These are phyloP conservation scores for Pseudolycoriella hygida DNA, from an alignment of 2,888 invertebrate genomes.

Conservation along the genomic window DNA sequence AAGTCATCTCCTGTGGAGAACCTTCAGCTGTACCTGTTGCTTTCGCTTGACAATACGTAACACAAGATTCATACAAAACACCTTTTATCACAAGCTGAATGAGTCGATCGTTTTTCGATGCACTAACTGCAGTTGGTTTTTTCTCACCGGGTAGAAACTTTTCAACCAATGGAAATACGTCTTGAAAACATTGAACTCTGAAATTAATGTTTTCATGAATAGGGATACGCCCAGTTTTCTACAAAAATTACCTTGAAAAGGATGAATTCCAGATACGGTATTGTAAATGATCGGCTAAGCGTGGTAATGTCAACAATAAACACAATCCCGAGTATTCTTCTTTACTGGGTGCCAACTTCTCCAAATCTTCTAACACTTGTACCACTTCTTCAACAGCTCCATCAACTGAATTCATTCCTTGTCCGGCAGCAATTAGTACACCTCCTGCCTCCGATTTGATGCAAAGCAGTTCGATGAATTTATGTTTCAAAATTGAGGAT, in stretches of 20 bases:
- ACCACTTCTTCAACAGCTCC: slow-evolving; percentile 89
- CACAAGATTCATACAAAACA: slow-evolving; percentile 87
- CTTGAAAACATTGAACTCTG: slow-evolving; percentile 61
- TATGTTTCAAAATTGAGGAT: slow-evolving; percentile 76
- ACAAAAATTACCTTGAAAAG: slow-evolving; percentile 40
- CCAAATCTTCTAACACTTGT: slow-evolving; percentile 74
- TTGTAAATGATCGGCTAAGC: slow-evolving; percentile 78
- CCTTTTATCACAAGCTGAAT: slow-evolving; percentile 87
- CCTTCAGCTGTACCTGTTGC: slow-evolving; percentile 21
- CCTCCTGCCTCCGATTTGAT: slow-evolving; percentile 86
- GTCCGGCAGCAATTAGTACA: slow-evolving; percentile 55
- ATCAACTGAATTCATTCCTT: slow-evolving; percentile 58
- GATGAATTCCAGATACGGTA: slow-evolving; percentile 90
- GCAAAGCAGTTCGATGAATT: slow-evolving; percentile 84
- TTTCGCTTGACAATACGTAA: slow-evolving; percentile 69
- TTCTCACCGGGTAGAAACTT: slow-evolving; percentile 72
- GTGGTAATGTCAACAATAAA: slow-evolving; percentile 75
- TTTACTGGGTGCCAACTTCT: slow-evolving; percentile 74
- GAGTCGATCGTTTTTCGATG: slow-evolving; percentile 66
- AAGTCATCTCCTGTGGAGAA: slow-evolving; percentile 49
- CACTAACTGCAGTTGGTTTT: slow-evolving; percentile 30
- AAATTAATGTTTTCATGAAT: background rate
- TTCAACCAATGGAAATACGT: slow-evolving; percentile 67
- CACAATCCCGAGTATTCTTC: slow-evolving; percentile 91
- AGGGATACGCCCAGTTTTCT: too few relatives aligned